Evolutionary conservation across 2,113 vertebrate genomes (phyloP).

Genomic region (Pycnonotus jocosus): DNA sequence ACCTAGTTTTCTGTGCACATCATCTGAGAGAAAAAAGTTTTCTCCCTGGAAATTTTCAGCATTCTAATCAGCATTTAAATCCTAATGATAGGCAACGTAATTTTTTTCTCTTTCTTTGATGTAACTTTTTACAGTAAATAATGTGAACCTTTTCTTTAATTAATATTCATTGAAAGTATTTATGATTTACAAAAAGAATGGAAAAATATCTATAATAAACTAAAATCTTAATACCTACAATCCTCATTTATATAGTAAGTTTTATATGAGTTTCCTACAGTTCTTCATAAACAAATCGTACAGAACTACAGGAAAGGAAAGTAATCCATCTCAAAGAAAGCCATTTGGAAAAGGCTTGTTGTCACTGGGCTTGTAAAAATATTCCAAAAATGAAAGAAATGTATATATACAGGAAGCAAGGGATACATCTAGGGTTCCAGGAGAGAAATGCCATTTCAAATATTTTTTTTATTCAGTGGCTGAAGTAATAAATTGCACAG

Average conservation of each 20-base stretch:
- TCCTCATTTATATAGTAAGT: not conserved
- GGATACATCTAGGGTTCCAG: not conserved
- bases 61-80: not conserved
- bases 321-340: not conserved
- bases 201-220: not conserved
- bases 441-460: not conserved
- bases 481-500: not conserved
- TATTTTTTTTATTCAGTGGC: not conserved
- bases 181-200: not conserved
- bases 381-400: not conserved
- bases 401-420: not conserved
- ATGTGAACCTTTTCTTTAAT: not conserved
- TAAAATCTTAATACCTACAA: not conserved
- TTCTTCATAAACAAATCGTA: not conserved
- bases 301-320: not conserved
- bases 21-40: not conserved
- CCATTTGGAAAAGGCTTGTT: not conserved
- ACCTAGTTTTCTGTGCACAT: not conserved
- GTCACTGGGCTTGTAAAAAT: conserved; percentile 1
- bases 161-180: not conserved
- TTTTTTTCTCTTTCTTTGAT: not conserved
- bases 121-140: not conserved
- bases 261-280: not conserved
- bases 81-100: not conserved
- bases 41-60: not conserved